Conservation (phyloP, 2,113 vertebrate genomes). For the Albula glossodonta region DNA sequence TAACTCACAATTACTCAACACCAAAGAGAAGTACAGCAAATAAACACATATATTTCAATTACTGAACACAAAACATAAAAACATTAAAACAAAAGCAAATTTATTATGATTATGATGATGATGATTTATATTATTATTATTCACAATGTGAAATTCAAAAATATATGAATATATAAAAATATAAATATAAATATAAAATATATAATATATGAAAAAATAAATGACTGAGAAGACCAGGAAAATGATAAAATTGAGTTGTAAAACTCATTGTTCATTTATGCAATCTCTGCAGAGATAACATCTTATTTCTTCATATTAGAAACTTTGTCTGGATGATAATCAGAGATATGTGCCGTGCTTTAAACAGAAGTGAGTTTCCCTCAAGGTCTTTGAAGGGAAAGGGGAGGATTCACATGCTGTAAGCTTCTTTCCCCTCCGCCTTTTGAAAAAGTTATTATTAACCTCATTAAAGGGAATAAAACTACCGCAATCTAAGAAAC, state of each 20-base stretch:
- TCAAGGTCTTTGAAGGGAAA: neutral
- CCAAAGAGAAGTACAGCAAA: too few species aligned
- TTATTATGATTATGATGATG: too few species aligned
- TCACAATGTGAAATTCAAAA: too few species aligned
- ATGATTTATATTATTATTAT: too few species aligned
- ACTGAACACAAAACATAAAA: too few species aligned
- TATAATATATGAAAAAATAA: too few species aligned
- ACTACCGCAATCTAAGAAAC: constrained; percentile 10
- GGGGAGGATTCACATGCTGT: neutral
- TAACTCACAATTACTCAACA: too few species aligned
- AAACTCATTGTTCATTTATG: neutral
- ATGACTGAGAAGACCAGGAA: neutral
- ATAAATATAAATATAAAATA: too few species aligned
- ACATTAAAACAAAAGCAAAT: too few species aligned
- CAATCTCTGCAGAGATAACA: neutral
- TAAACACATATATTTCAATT: too few species aligned
- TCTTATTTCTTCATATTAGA: neutral
- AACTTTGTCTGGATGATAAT: neutral
- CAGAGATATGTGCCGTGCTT: too few species aligned
- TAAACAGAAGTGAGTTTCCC: constrained; percentile 7
- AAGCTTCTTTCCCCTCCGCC: neutral
- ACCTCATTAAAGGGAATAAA: constrained; percentile 18
- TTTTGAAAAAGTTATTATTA: constrained; percentile 10
- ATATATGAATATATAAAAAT: too few species aligned
- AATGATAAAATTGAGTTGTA: neutral